These are phyloP conservation scores for Anastrepha ludens DNA, from an alignment of 1,140 invertebrate genomes.

Conservation along the genomic window DNA sequence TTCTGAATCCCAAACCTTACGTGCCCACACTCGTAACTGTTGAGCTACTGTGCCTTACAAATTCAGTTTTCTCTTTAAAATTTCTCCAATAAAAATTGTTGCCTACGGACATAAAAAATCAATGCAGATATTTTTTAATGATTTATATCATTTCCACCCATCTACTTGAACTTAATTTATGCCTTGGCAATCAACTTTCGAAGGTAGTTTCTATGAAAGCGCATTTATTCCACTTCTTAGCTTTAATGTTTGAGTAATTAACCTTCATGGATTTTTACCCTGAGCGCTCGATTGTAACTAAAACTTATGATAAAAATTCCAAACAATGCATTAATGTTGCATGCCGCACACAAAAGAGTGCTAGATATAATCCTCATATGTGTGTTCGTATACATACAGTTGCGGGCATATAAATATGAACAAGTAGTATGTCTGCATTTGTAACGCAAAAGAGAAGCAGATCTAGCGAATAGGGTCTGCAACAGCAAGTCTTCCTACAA, in stretches of 20 bases:
- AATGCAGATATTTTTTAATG: too few species aligned
- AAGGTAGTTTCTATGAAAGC: too few species aligned
- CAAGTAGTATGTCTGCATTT: too few species aligned
- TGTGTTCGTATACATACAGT: background rate
- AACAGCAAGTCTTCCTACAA: too few species aligned
- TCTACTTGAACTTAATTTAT: background rate
- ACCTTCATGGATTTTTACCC: background rate
- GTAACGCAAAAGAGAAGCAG: too few species aligned
- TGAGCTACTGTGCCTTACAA: too few species aligned
- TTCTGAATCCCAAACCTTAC: too few species aligned
- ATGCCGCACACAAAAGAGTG: background rate
- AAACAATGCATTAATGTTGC: background rate
- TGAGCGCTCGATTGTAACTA: background rate
- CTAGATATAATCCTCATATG: background rate
- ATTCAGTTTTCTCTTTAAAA: too few species aligned
- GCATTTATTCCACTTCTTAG: background rate
- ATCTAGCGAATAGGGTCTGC: too few species aligned
- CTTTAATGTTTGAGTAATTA: background rate
- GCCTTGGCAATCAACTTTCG: background rate
- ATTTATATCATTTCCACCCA: background rate
- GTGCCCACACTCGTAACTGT: too few species aligned
- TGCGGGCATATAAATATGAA: background rate
- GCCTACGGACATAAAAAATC: too few species aligned
- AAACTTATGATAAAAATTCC: background rate
- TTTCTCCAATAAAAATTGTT: too few species aligned